Base-by-base conservation (phyloP, 2,888 invertebrate genomes). In the Teleogryllus oceanicus region DNA sequence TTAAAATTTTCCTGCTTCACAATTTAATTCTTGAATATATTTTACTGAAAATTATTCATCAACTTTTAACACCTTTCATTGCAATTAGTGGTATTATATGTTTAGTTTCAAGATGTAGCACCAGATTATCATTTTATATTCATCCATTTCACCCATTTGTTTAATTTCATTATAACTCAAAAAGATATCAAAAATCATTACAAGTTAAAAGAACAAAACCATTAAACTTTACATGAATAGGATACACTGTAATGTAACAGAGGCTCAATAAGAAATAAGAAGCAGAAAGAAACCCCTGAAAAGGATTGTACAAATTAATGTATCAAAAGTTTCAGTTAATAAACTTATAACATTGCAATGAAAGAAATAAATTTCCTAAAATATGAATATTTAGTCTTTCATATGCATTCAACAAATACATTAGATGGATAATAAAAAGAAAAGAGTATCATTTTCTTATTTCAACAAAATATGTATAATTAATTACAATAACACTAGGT, bases 391-490 rank as follows among this genome's bases (percentile, higher is more conserved):
- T 62, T 62, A 62, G 62, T 62, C 62, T 62, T 62, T n/a, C 62
- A 62, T 62, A 18, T 62, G 62, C 62, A 62, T 62, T 62, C 62
- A 62, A 37, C 37, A 37, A 18, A n/a, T 62, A 62, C 62, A 62
- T 62, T 62, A 62, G 62, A 62, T 62, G 62, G 16, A 62, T 13
- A 13, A 62, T 62, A 62, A 62, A 62, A 62, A 18, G 13, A 62
- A 62, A 62, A 18, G 62, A 62, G 62, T 62, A 62, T 62, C 62
- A 62, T 62, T 62, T 62, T n/a, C 62, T 18, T 62, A 62, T 62
- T 62, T 62, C 62, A 62, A 62, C 62, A 62, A 62, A 62, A 62
- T 18, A 62, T 62, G 62, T 62, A 62, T 62, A 62, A 62, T 62
- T 62, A 62, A 62, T 62, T 62, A 62, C 62, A 62, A 62, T 62